Evolutionary conservation across 2,797 vertebrate species (phyloP).

Genomic region (Poeciliopsis infans): DNA sequence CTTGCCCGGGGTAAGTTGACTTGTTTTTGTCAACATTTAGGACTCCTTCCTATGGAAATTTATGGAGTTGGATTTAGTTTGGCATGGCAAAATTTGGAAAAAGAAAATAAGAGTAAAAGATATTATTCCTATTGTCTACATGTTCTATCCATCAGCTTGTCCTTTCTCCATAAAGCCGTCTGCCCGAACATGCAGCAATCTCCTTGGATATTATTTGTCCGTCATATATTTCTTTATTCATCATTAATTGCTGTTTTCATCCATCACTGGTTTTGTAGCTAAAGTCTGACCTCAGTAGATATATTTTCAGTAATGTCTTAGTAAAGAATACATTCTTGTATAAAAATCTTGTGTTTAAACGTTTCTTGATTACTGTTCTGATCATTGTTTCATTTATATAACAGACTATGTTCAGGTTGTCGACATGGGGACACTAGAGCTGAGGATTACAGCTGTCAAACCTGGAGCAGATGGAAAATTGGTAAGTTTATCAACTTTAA

Average conservation of each 20-base stretch:
- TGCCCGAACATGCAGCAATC: background rate
- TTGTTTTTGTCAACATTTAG: background rate
- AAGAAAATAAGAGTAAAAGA: background rate
- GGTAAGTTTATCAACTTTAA: conserved; percentile 75
- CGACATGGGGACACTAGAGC: conserved; percentile 95
- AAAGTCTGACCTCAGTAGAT: background rate
- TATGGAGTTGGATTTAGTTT: background rate
- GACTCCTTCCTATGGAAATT: background rate
- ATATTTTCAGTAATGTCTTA: background rate
- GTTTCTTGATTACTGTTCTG: conserved; percentile 14
- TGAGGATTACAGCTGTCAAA: conserved; percentile 93
- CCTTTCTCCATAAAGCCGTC: background rate
- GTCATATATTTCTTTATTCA: background rate
- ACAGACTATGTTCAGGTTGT: conserved; percentile 97
- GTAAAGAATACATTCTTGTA: background rate
- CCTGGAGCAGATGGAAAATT: conserved; percentile 85
- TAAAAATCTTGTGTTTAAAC: background rate
- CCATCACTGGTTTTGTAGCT: background rate
- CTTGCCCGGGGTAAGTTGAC: conserved; percentile 86
- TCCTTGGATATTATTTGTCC: background rate
- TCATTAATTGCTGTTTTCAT: background rate
- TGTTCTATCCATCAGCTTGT: background rate
- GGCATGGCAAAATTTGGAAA: background rate
- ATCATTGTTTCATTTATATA: conserved; percentile 31
- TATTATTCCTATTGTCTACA: background rate